Conservation (phyloP, 2,113 vertebrate species). For the Nansenia antarctica region DNA sequence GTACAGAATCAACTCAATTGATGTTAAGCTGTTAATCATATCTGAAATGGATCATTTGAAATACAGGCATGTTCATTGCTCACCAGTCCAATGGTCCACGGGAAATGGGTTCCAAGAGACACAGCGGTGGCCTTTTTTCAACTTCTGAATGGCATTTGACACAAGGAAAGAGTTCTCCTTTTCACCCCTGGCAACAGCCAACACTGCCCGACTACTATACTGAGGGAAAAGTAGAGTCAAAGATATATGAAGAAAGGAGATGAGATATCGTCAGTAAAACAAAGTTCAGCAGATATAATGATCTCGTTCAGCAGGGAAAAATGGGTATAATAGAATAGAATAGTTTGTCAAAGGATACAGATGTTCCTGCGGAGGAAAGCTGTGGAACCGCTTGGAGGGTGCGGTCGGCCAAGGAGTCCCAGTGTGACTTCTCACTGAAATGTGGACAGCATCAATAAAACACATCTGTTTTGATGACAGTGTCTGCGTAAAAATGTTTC, state of each 20-base stretch:
- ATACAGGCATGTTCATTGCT: constrained; percentile 17
- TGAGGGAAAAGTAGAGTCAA: constrained; percentile 33
- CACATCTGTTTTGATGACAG: too few species aligned
- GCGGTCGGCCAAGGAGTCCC: constrained; percentile 49
- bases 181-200: constrained; percentile 43
- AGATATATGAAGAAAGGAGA: background rate
- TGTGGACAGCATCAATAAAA: background rate
- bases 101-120: constrained; percentile 57
- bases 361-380: constrained; percentile 33
- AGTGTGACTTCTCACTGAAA: constrained; percentile 38
- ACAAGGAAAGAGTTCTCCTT: constrained; percentile 41
- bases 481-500: too few species aligned
- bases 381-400: constrained; percentile 35
- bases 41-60: background rate
- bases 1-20: too few species aligned
- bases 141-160: constrained; percentile 28
- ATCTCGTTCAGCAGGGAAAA: too few species aligned
- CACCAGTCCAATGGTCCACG: constrained; percentile 54
- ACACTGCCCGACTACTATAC: constrained; percentile 47
- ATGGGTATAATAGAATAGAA: background rate
- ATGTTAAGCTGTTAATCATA: background rate
- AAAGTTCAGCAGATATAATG: background rate
- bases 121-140: constrained; percentile 50
- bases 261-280: background rate
- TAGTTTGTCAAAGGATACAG: constrained; percentile 50